Percentiles rank a stretch among this genome's conserved stretches.
Conservation (phyloP, 2,113 vertebrate genomes). For the Trochalopteron elliotii region DNA sequence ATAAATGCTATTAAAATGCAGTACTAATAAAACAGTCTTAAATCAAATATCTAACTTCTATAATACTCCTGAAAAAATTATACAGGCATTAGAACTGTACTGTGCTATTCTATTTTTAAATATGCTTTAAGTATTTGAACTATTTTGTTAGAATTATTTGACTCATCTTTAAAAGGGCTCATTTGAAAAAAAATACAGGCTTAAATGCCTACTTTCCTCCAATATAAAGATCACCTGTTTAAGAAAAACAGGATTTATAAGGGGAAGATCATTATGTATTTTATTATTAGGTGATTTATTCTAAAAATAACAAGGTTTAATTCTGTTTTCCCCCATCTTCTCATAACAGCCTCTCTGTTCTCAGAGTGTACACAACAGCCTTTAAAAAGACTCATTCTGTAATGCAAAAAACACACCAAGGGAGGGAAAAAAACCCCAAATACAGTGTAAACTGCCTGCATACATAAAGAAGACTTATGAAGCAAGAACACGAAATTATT, state of each 20-base stretch:
- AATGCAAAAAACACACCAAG: background rate
- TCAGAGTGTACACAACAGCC: background rate
- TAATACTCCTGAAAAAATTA: background rate
- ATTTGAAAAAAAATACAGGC: background rate
- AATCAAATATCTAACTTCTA: background rate
- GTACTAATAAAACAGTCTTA: background rate
- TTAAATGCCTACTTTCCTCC: background rate
- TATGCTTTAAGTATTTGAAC: background rate
- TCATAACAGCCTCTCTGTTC: background rate
- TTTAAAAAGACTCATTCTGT: background rate
- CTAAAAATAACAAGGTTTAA: slow-evolving; percentile 18
- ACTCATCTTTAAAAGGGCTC: background rate
- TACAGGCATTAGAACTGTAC: background rate
- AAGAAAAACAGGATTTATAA: background rate
- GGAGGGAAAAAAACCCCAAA: background rate
- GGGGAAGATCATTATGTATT: background rate
- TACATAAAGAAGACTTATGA: background rate
- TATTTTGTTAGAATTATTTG: background rate
- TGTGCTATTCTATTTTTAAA: background rate
- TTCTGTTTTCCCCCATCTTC: background rate
- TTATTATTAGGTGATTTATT: slow-evolving; percentile 8
- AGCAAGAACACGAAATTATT: background rate
- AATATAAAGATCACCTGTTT: background rate
- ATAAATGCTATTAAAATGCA: background rate
- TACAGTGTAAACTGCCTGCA: background rate